Conservation (phyloP, 1,140 invertebrate species). For the Drosophila burlai region DNA sequence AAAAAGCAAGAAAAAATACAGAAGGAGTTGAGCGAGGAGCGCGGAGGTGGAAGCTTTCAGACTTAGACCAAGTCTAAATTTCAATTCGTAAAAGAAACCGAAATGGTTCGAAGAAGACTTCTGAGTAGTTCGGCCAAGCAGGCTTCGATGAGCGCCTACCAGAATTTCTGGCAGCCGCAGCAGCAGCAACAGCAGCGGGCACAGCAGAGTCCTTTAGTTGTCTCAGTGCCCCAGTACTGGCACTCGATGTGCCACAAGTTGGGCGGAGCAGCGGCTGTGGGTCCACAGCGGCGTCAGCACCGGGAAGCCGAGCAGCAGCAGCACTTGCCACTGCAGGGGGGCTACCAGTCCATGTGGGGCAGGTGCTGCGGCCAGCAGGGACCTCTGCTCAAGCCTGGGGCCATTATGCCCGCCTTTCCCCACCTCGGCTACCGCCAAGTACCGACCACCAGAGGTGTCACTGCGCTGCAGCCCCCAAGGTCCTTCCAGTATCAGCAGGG, state of each 20-base stretch:
- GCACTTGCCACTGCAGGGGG: not conserved
- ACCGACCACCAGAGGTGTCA: not conserved
- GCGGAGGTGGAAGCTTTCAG: not conserved
- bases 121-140: slow-evolving; percentile 34
- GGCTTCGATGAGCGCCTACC: slow-evolving; percentile 40
- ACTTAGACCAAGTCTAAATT: not conserved
- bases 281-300: slow-evolving; percentile 31
- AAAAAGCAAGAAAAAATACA: slow-evolving; percentile 18
- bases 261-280: slow-evolving; percentile 31
- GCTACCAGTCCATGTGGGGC: not conserved
- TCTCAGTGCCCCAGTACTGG: slow-evolving; percentile 39
- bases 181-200: slow-evolving; percentile 9
- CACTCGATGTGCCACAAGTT: slow-evolving; percentile 40
- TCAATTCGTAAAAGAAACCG: not conserved
- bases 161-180: slow-evolving; percentile 20
- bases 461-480: not conserved
- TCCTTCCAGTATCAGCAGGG: not conserved
- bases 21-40: slow-evolving; percentile 1
- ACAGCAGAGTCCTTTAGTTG: not conserved
- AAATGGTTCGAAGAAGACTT: slow-evolving; percentile 58
- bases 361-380: not conserved
- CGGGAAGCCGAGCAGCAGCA: slow-evolving; percentile 3
- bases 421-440: not conserved
- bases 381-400: slow-evolving; percentile 6
- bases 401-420: not conserved